Base-by-base conservation (phyloP, 2,797 vertebrate species). In the Amazonetta brasiliensis region DNA sequence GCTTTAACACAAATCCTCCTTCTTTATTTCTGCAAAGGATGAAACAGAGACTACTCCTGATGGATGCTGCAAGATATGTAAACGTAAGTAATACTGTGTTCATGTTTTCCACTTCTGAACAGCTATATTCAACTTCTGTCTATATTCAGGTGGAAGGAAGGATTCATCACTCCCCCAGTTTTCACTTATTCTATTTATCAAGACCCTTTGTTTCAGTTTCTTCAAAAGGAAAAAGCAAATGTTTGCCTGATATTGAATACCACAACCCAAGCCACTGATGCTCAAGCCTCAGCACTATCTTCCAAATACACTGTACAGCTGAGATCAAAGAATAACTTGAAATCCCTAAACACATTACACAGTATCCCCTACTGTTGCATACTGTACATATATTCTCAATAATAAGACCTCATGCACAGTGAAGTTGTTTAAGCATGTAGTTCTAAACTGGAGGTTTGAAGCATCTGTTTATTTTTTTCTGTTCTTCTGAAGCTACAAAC, bases 1-100 rank as follows among this genome's bases (percentile, higher is more conserved):
- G 33, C 28, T 75, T 59, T 94, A 90, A 94, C 14, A 58, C 28
- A 82, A 87, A 30, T 25, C 17, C 81, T 30, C 23, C 46, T 75
- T 12, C 63, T 90, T 87, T 84, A 41, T 67, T 93, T 91, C 66
- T 63, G 28, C 26, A 90, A 84, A 97, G 97, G 79, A 85, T 3
- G 89, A 92, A 88, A 23, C 58, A 55, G 85, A 97, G 44, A 81
- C 44, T 48, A 95, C 84, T 74, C 5, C 66, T 2, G 96, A 97
- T 54, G 97, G 97, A 50, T 97, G 97, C 91, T 97, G 97, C 84
- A 88, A 91, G 92, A 86, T 43, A 84, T 97, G 96, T 56, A 82
- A 87, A 95, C 13, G 96, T 97, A 96, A 97, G 96, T 95, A 59
- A 68, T 95, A 60, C 35, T 71, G 14, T 41, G 30, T 69, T 79